These are phyloP conservation scores for Mimumesa dahlbomi DNA, from an alignment of 2,888 invertebrate species.

Conservation along the genomic window DNA sequence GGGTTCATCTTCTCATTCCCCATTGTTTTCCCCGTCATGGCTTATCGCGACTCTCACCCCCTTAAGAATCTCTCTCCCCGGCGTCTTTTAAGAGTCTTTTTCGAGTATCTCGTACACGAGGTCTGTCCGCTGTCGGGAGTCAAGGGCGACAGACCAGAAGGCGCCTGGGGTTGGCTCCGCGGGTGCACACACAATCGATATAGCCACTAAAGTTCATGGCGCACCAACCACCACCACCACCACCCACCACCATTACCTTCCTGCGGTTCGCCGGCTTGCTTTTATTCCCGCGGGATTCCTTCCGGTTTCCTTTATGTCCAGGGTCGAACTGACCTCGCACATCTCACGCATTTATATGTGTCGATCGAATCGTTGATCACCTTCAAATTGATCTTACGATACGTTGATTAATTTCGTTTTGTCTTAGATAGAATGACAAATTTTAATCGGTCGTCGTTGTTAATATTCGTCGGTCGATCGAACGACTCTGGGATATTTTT, in stretches of 20 bases:
- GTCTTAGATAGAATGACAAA: too few relatives aligned
- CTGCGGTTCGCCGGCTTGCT: constrained; percentile 22
- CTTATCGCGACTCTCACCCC: background rate
- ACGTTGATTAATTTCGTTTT: too few relatives aligned
- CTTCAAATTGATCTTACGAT: too few relatives aligned
- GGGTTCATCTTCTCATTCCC: too few relatives aligned
- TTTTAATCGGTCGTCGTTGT: too few relatives aligned
- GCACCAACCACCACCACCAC: constrained; percentile 67
- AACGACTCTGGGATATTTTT: too few relatives aligned
- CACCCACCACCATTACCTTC: constrained; percentile 38
- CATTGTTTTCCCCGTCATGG: too few relatives aligned
- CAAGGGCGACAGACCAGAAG: constrained; percentile 77
- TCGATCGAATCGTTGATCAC: too few relatives aligned
- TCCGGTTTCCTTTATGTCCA: constrained; percentile 18
- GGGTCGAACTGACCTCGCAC: too few relatives aligned
- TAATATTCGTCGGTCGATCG: too few relatives aligned
- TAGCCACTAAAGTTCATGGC: constrained; percentile 77
- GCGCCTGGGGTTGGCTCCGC: constrained; percentile 72
- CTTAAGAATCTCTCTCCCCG: too few relatives aligned
- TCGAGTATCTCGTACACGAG: constrained; percentile 22
- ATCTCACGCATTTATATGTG: too few relatives aligned
- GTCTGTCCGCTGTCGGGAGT: constrained; percentile 66
- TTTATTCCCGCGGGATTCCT: constrained; percentile 36
- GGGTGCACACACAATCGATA: constrained; percentile 75
- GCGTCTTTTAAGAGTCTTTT: background rate